These are phyloP conservation scores for Chroicocephalus ridibundus DNA, from an alignment of 2,113 vertebrate genomes.

Conservation along the genomic window DNA sequence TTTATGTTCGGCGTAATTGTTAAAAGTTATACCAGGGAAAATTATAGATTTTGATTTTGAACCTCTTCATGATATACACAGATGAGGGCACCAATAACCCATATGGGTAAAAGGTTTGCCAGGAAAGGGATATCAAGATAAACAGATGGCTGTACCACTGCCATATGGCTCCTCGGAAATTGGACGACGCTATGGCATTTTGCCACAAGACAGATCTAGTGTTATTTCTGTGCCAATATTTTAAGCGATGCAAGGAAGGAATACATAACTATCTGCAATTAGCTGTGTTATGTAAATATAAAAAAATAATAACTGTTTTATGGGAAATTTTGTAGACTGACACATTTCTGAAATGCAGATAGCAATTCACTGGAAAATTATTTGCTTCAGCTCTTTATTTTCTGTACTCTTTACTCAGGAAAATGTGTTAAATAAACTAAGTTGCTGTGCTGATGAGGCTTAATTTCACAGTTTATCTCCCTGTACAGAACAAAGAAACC, in stretches of 20 bases:
- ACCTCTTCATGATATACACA: constrained; percentile 63
- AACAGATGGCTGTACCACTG: constrained; percentile 74
- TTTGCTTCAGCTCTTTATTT: not conserved
- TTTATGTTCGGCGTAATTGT: constrained; percentile 60
- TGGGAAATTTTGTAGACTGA: not conserved
- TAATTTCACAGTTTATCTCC: constrained; percentile 48
- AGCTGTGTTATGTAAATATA: constrained; percentile 50
- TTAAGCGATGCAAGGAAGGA: constrained; percentile 55
- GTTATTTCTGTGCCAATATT: constrained; percentile 56
- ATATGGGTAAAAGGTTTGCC: constrained; percentile 76
- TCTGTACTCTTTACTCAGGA: not conserved
- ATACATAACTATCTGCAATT: constrained; percentile 44
- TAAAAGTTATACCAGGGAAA: constrained; percentile 54
- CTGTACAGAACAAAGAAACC: not conserved
- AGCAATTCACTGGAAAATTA: constrained; percentile 10
- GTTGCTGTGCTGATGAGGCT: not conserved
- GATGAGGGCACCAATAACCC: constrained; percentile 73
- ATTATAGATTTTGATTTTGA: constrained; percentile 48
- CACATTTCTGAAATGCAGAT: not conserved
- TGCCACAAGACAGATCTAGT: constrained; percentile 69
- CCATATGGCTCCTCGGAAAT: constrained; percentile 73
- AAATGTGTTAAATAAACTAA: constrained; percentile 34
- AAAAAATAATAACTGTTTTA: constrained; percentile 4
- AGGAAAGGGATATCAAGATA: constrained; percentile 71
- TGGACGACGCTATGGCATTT: constrained; percentile 45